Base-by-base conservation (phyloP, 2,113 vertebrate species). In the Calonectris borealis region DNA sequence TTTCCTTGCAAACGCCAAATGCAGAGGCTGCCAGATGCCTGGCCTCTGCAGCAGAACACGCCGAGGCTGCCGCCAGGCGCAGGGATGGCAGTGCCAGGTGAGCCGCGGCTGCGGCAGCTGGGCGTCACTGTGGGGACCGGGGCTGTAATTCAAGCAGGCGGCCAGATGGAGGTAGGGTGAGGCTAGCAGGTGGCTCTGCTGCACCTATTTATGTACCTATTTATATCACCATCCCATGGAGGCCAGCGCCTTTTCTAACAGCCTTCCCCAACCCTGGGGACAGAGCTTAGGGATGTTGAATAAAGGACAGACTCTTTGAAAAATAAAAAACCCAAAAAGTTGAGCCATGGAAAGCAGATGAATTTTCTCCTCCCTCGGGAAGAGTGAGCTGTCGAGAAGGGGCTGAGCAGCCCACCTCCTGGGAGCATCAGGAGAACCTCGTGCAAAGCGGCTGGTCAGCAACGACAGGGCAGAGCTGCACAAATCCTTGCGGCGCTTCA, bases 1-100 rank as follows among this genome's bases (percentile, higher is more conserved):
- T 38, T 18, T 51, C 52, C 46, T 34, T 10, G 32, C 38, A 38
- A 21, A 20, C 25, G 13, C 40, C 32, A 64, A 32, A 22, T 1
- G 9, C 40, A 31, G 64, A 57, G 52, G 60, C 21, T 65, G 73
- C 54, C 4, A 6, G 12, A 13, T 1, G 3, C 32, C 21, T 46
- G 80, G 6, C 25, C 22, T 7, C 29, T 18, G n/a, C 34, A 31
- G 51, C 61, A 7, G 52, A 42, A 40, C 38, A 20, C 0, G 4
- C 22, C 3, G 3, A 61, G 29, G 16, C 29, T 11, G 21, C 61
- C 26, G 8, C 4, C 4, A 1, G 54, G 22, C 3, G 3, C 27
- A 4, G 71, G 61, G 64, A 48, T 1, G 13, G 62, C 7, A 3
- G 11, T 10, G 65, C 49, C 26, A 16, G 51, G 34, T 13, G 52